These are phyloP conservation scores for Hylomyscus alleni DNA, from an alignment of 2,797 vertebrate species.

Conservation along the genomic window DNA sequence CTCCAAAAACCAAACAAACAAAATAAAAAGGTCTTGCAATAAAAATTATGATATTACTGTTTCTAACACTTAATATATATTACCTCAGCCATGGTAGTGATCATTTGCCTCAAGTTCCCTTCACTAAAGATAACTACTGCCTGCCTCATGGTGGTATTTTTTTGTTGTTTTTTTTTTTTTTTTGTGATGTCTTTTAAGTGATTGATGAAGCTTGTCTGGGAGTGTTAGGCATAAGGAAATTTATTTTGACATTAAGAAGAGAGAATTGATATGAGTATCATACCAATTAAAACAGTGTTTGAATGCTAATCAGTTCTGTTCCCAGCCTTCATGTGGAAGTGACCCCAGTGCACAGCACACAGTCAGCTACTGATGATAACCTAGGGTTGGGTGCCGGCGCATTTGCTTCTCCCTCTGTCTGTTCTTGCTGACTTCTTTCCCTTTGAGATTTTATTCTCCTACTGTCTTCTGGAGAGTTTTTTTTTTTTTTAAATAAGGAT, in stretches of 20 bases:
- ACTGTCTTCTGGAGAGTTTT: background rate
- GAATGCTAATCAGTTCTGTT: background rate
- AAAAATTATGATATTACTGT: background rate
- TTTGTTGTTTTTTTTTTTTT: background rate
- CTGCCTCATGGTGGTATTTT: background rate
- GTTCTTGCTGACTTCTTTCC: background rate
- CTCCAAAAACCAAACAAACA: too few species aligned
- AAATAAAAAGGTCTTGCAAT: too few species aligned
- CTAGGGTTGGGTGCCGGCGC: background rate
- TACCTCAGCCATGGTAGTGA: background rate
- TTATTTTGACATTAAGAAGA: conserved; percentile 28
- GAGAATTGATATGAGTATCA: background rate
- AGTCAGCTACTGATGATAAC: background rate
- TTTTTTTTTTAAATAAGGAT: conserved; percentile 9
- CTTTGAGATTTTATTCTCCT: background rate
- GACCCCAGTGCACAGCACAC: rapidly evolving
- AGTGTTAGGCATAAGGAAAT: conserved; percentile 9
- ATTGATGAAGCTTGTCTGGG: background rate
- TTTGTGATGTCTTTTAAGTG: conserved; percentile 3
- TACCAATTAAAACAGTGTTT: conserved; percentile 21
- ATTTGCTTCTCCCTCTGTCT: background rate
- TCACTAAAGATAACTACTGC: background rate
- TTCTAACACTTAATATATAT: background rate
- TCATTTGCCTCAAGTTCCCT: conserved; percentile 24
- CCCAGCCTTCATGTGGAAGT: background rate